These are phyloP conservation scores for Ectemnius continuus DNA, from an alignment of 2,888 invertebrate genomes.

Conservation along the genomic window DNA sequence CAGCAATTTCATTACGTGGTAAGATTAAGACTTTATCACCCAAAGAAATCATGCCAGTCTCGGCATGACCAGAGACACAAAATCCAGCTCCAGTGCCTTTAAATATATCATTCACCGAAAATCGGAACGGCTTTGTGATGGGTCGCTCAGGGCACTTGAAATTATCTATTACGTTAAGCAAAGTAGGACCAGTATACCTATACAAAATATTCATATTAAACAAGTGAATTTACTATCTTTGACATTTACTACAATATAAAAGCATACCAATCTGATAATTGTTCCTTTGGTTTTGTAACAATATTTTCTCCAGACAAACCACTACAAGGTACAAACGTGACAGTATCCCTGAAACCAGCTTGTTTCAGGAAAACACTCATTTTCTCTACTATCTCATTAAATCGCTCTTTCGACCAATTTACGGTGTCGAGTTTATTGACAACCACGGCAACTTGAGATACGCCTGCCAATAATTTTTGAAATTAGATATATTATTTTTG, in stretches of 20 bases:
- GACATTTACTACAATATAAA: constrained; percentile 2
- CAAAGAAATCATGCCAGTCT: constrained; percentile 91
- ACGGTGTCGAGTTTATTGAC: constrained; percentile 99
- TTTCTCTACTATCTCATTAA: constrained; percentile 91
- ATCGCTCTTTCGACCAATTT: constrained; percentile 94
- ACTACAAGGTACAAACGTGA: constrained; percentile 95
- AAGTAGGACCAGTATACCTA: constrained; percentile 90
- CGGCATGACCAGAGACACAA: constrained; percentile 93
- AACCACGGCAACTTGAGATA: constrained; percentile 95
- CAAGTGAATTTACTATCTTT: neutral
- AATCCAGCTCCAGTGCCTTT: constrained; percentile 95
- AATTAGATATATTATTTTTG: constrained; percentile 12
- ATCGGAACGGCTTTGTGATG: constrained; percentile 91
- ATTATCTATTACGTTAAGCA: constrained; percentile 91
- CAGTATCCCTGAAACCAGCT: constrained; percentile 94
- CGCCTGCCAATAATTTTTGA: constrained; percentile 82
- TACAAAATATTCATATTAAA: constrained; percentile 7
- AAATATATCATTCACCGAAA: constrained; percentile 96
- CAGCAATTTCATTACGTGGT: constrained; percentile 90
- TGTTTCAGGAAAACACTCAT: constrained; percentile 91
- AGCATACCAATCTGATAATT: constrained; percentile 82
- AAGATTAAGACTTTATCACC: constrained; percentile 93
- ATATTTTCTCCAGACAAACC: constrained; percentile 98
- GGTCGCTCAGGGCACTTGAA: constrained; percentile 93
- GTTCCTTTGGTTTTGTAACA: constrained; percentile 82